phyloP scores from a whole-genome alignment of 1,140 invertebrate species.

The Drosophila sucinea region DNA sequence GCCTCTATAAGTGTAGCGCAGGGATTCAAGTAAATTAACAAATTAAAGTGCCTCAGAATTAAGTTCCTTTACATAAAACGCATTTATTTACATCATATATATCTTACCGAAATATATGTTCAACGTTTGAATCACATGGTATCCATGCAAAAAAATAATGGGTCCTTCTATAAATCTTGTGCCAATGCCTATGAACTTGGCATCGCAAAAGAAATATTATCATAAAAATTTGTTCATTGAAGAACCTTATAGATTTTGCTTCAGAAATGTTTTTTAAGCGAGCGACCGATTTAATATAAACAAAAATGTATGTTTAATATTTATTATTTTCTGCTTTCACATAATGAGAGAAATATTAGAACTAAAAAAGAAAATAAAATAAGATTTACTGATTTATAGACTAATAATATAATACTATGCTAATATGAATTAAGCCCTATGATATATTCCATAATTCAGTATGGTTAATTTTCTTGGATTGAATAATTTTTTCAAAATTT shows the following conservation, averaged over 20 bases:
- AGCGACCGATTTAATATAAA: slow-evolving; percentile 7
- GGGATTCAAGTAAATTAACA: slow-evolving; percentile 15
- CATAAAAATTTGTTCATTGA: not conserved
- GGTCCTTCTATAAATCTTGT: too few relatives aligned
- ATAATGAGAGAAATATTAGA: too few relatives aligned
- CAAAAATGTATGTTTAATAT: not conserved
- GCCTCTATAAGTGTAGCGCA: slow-evolving; percentile 29
- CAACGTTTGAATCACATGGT: slow-evolving; percentile 32
- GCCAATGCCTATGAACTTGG: too few relatives aligned
- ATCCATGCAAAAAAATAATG: slow-evolving; percentile 44
- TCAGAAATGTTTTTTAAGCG: not conserved
- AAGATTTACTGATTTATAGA: too few relatives aligned
- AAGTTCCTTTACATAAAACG: slow-evolving; percentile 20
- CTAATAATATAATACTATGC: too few relatives aligned
- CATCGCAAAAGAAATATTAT: not conserved
- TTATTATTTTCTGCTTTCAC: not conserved
- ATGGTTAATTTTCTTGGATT: too few relatives aligned
- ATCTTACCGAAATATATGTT: not conserved
- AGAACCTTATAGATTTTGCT: too few relatives aligned
- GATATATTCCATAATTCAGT: too few relatives aligned
- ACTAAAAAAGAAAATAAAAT: too few relatives aligned
- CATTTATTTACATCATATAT: not conserved
- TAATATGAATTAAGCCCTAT: too few relatives aligned
- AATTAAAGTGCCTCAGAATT: not conserved
- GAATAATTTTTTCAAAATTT: too few relatives aligned